These are phyloP conservation scores for Cotesia vestalis DNA, from an alignment of 1,140 invertebrate genomes.

Conservation along the genomic window DNA sequence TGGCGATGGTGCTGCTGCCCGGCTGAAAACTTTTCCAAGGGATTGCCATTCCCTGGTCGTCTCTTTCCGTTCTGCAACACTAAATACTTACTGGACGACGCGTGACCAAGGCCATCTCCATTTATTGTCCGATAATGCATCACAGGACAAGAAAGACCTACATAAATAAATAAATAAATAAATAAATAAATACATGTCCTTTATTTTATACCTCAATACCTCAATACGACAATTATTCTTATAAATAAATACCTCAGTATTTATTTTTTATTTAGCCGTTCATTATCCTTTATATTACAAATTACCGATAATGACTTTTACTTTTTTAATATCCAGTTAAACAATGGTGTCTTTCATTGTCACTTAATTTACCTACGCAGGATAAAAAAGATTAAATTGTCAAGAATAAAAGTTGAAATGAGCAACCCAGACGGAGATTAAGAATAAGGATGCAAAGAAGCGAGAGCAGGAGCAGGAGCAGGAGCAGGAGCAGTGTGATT, in stretches of 20 bases:
- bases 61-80: slow-evolving; percentile 35
- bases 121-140: neutral
- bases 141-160: no score
- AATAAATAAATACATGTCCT: neutral
- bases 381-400: slow-evolving; percentile 29
- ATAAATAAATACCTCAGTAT: no score
- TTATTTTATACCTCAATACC: no score
- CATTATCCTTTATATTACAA: no score
- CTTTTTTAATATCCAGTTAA: neutral
- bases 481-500: slow-evolving; percentile 8
- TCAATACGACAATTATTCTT: no score
- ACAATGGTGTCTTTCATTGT: slow-evolving; percentile 8
- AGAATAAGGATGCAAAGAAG: neutral
- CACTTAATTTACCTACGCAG: neutral
- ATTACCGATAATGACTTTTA: no score
- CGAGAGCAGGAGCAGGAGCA: neutral
- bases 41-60: slow-evolving; percentile 11
- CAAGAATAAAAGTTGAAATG: neutral
- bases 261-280: neutral
- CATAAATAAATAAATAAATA: neutral
- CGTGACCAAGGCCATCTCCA: slow-evolving; percentile 23
- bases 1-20: neutral
- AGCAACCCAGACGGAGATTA: neutral
- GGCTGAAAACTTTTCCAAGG: slow-evolving; percentile 39
- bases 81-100: slow-evolving; percentile 32